Percentiles rank a stretch among this genome's conserved stretches.
phyloP scores from a whole-genome alignment of 1,140 invertebrate species.

The Leucophenga varia region DNA sequence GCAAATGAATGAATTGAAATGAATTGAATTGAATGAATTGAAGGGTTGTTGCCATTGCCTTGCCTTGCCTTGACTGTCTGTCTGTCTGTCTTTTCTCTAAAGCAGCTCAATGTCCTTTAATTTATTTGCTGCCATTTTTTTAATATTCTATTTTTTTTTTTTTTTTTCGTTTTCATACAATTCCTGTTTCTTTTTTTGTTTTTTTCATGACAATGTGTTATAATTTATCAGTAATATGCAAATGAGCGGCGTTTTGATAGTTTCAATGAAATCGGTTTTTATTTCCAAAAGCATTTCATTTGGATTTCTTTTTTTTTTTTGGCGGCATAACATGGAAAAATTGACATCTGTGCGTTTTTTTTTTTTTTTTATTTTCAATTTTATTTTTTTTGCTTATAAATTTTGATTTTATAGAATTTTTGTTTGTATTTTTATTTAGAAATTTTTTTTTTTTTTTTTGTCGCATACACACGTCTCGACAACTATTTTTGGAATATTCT shows the following conservation, averaged over 20 bases:
- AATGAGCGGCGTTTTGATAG: constrained; percentile 55
- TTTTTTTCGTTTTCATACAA: constrained; percentile 9
- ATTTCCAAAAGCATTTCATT: neutral
- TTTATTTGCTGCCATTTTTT: constrained; percentile 6
- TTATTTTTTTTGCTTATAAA: too few relatives aligned
- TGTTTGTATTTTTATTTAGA: too few relatives aligned
- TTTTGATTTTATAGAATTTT: too few relatives aligned
- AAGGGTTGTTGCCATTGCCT: too few relatives aligned
- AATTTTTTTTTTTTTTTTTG: too few relatives aligned
- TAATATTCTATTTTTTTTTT: constrained; percentile 10
- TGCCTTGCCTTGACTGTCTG: constrained; percentile 12
- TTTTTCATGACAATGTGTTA: constrained; percentile 15
- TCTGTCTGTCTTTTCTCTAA: neutral
- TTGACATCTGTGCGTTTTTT: constrained; percentile 19
- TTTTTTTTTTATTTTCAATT: constrained; percentile 12
- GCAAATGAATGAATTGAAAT: too few relatives aligned
- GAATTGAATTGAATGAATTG: too few relatives aligned
- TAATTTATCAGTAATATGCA: constrained; percentile 54
- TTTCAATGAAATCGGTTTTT: constrained; percentile 48
- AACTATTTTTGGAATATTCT: too few relatives aligned
- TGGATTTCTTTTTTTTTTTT: constrained; percentile 13
- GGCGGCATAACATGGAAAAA: constrained; percentile 23
- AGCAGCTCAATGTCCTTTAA: constrained; percentile 1
- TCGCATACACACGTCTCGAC: too few relatives aligned
- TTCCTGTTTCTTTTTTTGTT: constrained; percentile 3